A percentile compares a stretch with the other conserved stretches of the same genome.
Conservation (phyloP, 2,797 vertebrate species). For the Jordanella pulchra region DNA sequence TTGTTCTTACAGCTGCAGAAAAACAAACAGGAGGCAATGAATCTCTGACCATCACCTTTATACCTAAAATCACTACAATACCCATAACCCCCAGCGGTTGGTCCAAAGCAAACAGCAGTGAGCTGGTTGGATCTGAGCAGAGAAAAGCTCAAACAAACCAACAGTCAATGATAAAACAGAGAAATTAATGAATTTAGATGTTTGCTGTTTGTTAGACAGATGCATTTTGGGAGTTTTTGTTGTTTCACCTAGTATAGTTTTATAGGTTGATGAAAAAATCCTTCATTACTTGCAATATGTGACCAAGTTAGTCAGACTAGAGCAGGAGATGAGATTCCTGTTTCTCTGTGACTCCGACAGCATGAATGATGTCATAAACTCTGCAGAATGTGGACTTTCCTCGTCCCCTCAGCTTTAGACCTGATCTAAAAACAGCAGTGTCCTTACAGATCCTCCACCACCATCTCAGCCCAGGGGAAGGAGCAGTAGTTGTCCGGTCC, state of each 20-base stretch:
- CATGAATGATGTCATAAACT: too few relatives aligned
- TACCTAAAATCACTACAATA: background rate
- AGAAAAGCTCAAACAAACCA: background rate
- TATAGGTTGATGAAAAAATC: background rate
- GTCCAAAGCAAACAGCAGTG: background rate
- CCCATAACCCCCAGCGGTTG: background rate
- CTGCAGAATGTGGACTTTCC: too few relatives aligned
- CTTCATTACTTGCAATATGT: too few relatives aligned
- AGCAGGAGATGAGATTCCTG: too few relatives aligned
- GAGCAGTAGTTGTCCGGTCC: constrained; percentile 59
- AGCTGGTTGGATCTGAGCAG: background rate
- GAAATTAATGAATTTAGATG: background rate
- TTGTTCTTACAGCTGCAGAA: constrained; percentile 40
- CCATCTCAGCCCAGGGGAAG: constrained; percentile 73
- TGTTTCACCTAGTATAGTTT: background rate
- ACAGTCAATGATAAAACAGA: background rate
- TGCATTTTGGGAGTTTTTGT: constrained; percentile 7
- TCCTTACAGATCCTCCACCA: constrained; percentile 74
- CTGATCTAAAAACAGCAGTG: too few relatives aligned
- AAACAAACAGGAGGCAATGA: background rate
- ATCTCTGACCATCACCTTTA: background rate
- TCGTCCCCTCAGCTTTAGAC: too few relatives aligned
- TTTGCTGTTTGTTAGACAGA: background rate
- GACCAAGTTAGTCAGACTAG: too few relatives aligned
- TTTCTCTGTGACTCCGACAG: too few relatives aligned